These are phyloP conservation scores for Acleris sparsana DNA, from an alignment of 2,888 invertebrate species.

Conservation along the genomic window DNA sequence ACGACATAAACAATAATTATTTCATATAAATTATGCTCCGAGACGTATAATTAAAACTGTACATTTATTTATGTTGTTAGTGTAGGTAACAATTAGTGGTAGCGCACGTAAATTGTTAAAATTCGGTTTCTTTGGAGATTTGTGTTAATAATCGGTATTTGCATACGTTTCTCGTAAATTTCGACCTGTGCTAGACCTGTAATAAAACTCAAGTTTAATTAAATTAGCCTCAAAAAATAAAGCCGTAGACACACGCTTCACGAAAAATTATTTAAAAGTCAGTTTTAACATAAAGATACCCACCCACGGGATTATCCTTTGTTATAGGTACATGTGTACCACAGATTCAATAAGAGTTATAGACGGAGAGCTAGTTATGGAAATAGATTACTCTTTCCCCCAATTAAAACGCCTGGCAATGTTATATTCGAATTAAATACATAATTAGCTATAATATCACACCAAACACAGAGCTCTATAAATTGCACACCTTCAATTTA, in stretches of 20 bases:
- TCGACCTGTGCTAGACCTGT: not conserved
- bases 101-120: conserved; percentile 8
- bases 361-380: too few relatives aligned
- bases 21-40: conserved; percentile 3
- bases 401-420: too few relatives aligned
- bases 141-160: conserved; percentile 14
- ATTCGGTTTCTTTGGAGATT: conserved; percentile 6
- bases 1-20: conserved; percentile 2
- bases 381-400: too few relatives aligned
- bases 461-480: too few relatives aligned
- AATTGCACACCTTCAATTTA: too few relatives aligned
- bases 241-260: not conserved
- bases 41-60: conserved; percentile 12
- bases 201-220: conserved; percentile 10
- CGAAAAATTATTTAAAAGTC: too few relatives aligned
- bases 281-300: too few relatives aligned
- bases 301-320: too few relatives aligned
- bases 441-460: too few relatives aligned
- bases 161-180: conserved; percentile 16
- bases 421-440: too few relatives aligned
- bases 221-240: conserved; percentile 4
- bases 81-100: conserved; percentile 6
- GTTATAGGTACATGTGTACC: too few relatives aligned
- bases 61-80: not conserved
- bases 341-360: too few relatives aligned